phyloP scores from a whole-genome alignment of 2,113 vertebrate species.

The Rhinopithecus roxellana region DNA sequence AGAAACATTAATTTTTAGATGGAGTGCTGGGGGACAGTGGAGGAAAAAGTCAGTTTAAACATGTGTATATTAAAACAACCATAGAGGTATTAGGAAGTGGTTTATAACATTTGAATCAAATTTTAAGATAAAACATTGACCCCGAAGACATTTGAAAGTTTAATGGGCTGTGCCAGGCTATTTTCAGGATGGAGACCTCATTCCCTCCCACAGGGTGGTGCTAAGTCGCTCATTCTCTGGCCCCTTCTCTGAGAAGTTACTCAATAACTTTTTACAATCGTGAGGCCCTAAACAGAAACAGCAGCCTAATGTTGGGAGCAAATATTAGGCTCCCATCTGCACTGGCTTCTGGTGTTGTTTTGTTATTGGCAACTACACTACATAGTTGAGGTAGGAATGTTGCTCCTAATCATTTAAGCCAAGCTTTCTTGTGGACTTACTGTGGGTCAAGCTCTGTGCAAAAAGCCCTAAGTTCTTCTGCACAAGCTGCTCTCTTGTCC shows the following conservation, averaged over 20 bases:
- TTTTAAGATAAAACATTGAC: not conserved
- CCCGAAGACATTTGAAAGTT: not conserved
- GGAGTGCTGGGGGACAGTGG: no score
- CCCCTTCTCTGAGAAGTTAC: not conserved
- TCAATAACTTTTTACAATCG: not conserved
- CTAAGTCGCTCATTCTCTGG: not conserved
- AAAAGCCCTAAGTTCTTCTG: not conserved
- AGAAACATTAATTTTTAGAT: not conserved
- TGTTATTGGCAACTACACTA: not conserved
- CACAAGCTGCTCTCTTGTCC: not conserved
- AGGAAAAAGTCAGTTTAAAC: not conserved
- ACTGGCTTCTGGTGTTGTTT: not conserved
- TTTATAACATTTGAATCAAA: not conserved
- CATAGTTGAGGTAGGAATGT: rapidly evolving
- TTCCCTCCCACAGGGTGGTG: rapidly evolving
- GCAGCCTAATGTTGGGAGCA: not conserved
- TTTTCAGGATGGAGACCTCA: not conserved
- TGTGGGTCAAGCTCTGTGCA: not conserved
- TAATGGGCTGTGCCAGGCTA: not conserved
- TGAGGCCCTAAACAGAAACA: rapidly evolving
- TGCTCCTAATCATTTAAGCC: not conserved
- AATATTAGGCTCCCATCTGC: not conserved
- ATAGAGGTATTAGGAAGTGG: not conserved
- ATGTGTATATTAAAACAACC: not conserved
- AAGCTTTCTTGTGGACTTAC: not conserved